These are phyloP conservation scores for Monarcha castaneiventris DNA, from an alignment of 2,113 vertebrate genomes.

Conservation along the genomic window DNA sequence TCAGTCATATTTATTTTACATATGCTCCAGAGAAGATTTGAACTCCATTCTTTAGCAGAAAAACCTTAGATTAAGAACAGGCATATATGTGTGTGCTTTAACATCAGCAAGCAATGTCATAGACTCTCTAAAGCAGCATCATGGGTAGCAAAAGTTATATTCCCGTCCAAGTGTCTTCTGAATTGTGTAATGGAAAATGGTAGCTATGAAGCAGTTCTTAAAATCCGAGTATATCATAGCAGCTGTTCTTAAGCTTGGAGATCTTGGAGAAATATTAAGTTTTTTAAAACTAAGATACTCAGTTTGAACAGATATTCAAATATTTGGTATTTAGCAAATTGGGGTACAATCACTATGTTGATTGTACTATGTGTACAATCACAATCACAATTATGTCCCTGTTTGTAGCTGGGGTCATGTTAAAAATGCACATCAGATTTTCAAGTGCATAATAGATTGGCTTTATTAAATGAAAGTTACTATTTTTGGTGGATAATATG, in stretches of 20 bases:
- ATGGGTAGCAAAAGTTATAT: background rate
- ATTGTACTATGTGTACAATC: background rate
- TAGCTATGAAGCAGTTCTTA: background rate
- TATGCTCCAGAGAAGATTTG: background rate
- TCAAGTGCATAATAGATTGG: background rate
- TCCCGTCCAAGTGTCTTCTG: background rate
- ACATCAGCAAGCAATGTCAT: background rate
- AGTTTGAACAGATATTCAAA: background rate
- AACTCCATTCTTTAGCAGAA: background rate
- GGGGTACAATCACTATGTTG: background rate
- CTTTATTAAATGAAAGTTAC: background rate
- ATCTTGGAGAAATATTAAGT: background rate
- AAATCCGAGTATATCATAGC: background rate
- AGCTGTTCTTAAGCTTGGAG: background rate
- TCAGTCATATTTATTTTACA: background rate
- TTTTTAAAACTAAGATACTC: background rate
- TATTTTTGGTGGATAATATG: background rate
- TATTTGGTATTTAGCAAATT: background rate
- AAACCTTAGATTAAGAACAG: background rate
- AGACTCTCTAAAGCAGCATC: background rate
- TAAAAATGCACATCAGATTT: background rate
- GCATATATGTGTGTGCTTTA: background rate
- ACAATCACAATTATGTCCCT: background rate
- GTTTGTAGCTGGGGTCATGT: background rate
- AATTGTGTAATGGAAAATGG: background rate